Evolutionary conservation across 2,113 vertebrate species (phyloP).

Genomic region (Diadophis punctatus): DNA sequence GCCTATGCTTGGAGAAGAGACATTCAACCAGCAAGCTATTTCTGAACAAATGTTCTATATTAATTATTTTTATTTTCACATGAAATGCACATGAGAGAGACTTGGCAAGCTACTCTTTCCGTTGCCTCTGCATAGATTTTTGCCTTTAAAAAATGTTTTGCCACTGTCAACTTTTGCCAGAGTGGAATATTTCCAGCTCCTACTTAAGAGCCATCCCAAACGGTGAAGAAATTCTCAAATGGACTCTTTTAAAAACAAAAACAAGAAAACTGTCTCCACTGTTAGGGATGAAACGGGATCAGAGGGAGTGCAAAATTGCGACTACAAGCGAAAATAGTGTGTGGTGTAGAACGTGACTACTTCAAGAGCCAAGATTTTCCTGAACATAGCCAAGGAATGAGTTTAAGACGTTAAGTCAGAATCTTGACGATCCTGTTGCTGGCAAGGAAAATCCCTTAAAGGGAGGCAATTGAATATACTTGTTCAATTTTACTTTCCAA

Average conservation of each 20-base stretch:
- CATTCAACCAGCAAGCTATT: not conserved
- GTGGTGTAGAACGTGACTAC: fast-evolving
- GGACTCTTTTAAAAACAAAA: not conserved
- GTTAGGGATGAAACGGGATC: fast-evolving
- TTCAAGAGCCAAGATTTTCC: not conserved
- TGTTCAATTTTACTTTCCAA: not conserved
- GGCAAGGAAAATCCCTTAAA: not conserved
- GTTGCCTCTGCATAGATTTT: not conserved
- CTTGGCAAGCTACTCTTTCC: not conserved
- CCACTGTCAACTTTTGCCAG: not conserved
- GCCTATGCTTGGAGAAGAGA: not conserved
- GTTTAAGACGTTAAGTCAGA: not conserved
- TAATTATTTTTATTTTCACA: not conserved
- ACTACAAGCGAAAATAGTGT: fast-evolving
- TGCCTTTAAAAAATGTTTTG: not conserved
- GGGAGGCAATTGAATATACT: too few species aligned
- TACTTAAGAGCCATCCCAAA: not conserved
- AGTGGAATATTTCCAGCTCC: not conserved
- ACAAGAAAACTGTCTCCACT: not conserved
- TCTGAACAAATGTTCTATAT: not conserved
- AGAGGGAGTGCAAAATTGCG: fast-evolving
- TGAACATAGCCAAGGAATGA: not conserved
- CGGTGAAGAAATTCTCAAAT: slow-evolving; percentile 6
- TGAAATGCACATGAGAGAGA: not conserved
- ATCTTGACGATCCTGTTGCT: not conserved